These are phyloP conservation scores for Megaceryle alcyon DNA, from an alignment of 2,797 vertebrate species.

Conservation along the genomic window DNA sequence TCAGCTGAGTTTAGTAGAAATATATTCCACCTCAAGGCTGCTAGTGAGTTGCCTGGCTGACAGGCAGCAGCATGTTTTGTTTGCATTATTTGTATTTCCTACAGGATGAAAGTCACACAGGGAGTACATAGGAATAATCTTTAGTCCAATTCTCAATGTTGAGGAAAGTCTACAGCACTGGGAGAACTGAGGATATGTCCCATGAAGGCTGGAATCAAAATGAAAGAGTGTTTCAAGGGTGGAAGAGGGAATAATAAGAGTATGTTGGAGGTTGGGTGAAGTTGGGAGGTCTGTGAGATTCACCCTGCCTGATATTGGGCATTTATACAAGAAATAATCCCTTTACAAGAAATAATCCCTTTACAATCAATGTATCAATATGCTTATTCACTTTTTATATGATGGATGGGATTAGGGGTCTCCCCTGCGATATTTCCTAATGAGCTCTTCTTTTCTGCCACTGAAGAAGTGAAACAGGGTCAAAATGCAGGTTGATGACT, in stretches of 20 bases:
- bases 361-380: background rate
- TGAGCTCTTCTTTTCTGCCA: background rate
- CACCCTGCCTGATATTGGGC: background rate
- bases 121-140: background rate
- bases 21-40: background rate
- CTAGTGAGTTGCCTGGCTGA: background rate
- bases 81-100: background rate
- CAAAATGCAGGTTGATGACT: background rate
- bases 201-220: background rate
- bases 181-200: background rate
- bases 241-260: background rate
- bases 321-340: background rate
- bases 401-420: background rate
- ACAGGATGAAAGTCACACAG: background rate
- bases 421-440: background rate
- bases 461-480: background rate
- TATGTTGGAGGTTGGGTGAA: background rate
- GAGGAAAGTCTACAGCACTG: background rate
- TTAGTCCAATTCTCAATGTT: background rate
- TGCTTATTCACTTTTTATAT: background rate
- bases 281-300: background rate
- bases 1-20: background rate
- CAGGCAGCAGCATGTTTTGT: background rate
- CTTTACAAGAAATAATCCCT: background rate
- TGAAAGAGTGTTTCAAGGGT: background rate